Evolutionary conservation across 2,113 vertebrate species (phyloP), one percentile per base, ranked within the genome.

Genomic region (Lontra canadensis): DNA sequence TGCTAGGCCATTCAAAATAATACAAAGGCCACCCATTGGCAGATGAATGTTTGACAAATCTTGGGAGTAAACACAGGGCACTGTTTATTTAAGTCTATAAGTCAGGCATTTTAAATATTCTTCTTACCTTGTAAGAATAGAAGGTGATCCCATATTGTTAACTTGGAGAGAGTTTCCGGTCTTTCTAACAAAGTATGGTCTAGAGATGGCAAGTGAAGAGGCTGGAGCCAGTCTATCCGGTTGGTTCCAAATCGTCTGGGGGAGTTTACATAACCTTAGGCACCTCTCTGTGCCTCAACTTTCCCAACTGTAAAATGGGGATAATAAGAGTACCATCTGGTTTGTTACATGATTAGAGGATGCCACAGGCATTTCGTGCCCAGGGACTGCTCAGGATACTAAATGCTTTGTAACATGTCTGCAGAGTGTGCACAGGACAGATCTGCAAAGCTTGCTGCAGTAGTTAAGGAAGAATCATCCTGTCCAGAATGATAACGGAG

Each of bases 41-140:
- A 97, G 80, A 97, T 95, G 96, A 97, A 91, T 92, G 81, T 97
- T 96, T 98, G 95, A 98, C 49, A 97, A 97, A 97, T 93, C 81
- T 96, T 97, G 97, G 98, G 92, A 67, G 95, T 97, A 97, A 98
- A 95, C 49, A 97, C 49, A 89, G 95, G 92, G 44, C 47, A 90
- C 6, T 87, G 69, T 98, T 98, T 98, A 96, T 95, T 82, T 88
- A 98, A 96, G 97, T 95, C 95, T 98, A 90, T 74, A 97, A 96
- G 90, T 96, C 83, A 63, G 78, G 95, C 71, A 92, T 95, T 98
- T 74, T 29, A 90, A 97, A 95, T 95, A 96, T 89, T 94, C 59
- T 65, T 71, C n/a, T 85, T 71, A 29, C 18, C 34, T 89, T 87
- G 4, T 76, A 79, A 59, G 57, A 73, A 67, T 59, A 44, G 9